Evolutionary conservation across 2,113 vertebrate genomes (phyloP).

Genomic region (Piprites chloris): DNA sequence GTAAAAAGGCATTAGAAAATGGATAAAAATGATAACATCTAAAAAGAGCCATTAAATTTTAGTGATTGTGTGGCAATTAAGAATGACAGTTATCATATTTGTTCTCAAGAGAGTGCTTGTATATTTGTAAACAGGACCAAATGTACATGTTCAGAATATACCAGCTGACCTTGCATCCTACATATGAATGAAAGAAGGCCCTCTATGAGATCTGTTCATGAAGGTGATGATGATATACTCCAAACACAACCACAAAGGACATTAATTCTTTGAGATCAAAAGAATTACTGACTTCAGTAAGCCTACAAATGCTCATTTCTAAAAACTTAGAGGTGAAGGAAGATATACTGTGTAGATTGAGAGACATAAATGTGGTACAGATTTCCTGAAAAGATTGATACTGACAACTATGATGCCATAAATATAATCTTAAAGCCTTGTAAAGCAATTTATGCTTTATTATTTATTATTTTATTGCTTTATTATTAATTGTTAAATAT

Average conservation of each 20-base stretch:
- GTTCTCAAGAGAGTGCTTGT: background rate
- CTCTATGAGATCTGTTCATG: background rate
- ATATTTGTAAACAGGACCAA: background rate
- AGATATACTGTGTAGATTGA: background rate
- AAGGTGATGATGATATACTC: background rate
- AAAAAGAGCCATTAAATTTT: background rate
- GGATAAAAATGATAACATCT: background rate
- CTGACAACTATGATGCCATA: background rate
- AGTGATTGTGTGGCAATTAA: background rate
- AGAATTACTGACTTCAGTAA: background rate
- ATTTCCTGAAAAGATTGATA: constrained; percentile 4
- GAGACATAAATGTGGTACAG: background rate
- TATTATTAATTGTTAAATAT: background rate
- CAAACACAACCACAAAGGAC: background rate
- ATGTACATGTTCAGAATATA: background rate
- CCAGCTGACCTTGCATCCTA: background rate
- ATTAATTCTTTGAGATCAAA: background rate
- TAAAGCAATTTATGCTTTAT: background rate
- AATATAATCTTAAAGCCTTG: background rate
- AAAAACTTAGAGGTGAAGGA: background rate
- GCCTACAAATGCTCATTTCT: background rate
- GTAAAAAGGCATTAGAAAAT: background rate
- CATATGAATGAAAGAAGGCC: background rate
- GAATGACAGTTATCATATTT: background rate
- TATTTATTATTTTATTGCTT: too few species aligned